Base-by-base conservation (phyloP, 2,888 invertebrate genomes). In the Glyphotaelius pellucidus region DNA sequence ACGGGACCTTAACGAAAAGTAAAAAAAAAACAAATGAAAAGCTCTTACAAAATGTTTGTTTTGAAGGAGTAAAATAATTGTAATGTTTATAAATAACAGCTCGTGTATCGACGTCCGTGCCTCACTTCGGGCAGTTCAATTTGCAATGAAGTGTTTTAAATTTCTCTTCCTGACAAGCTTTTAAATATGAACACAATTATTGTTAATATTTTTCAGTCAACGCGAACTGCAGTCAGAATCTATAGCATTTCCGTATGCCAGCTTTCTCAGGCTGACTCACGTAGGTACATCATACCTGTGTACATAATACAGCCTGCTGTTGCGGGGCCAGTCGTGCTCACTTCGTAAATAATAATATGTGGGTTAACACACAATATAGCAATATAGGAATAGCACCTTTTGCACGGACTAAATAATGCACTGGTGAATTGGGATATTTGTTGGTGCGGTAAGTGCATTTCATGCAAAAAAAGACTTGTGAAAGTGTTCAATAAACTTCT, bases 71-170 rank as follows among this genome's bases (percentile, higher is more conserved):
- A 9, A 25, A 67, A 67, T 67, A 25, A 67, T 67, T 67, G 67
- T 25, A 25, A n/a, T 67, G 67, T 67, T 67, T 67, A 25, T 67
- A 67, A 67, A 67, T 67, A 67, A 67, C 25, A 2, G 9, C 67
- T n/a, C 25, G 67, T 5, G 67, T 67, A 67, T 67, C 67, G 67
- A 67, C 25, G 67, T 25, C 67, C 67, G 67, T 67, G 52, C 25
- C 67, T 67, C 67, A 67, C 67, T 67, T n/a, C 67, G 67, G 67
- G 67, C 67, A 67, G 67, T 67, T 67, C 67, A 67, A 67, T 67
- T 67, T 67, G 67, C 67, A 67, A 67, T 67, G 67, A 67, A 67
- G n/a, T 67, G 67, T 67, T 67, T 67, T 67, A 67, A 67, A 67
- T 67, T 67, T 67, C 67, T 67, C 67, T 67, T 67, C 67, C 67